Evolutionary conservation across 2,113 vertebrate species (phyloP).

Genomic region (Tragelaphus buxtoni): DNA sequence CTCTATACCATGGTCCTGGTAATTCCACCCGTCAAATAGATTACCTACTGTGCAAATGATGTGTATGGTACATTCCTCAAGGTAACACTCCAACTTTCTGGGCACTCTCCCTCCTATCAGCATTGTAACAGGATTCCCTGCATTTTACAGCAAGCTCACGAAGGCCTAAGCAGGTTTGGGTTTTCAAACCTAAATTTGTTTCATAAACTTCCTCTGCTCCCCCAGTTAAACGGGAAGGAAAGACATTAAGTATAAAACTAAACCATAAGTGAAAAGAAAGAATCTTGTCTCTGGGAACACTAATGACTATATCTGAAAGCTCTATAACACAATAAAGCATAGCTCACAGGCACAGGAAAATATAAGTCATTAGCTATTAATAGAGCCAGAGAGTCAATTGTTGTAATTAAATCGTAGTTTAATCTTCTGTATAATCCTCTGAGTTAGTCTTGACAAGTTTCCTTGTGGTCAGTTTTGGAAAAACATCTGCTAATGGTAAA

Average conservation of each 20-base stretch:
- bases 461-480: constrained; percentile 62
- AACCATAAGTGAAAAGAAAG: constrained; percentile 13
- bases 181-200: neutral
- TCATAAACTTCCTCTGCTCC: neutral
- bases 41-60: neutral
- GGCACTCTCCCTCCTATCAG: neutral
- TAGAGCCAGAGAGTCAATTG: constrained; percentile 54
- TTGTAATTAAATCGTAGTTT: constrained; percentile 67
- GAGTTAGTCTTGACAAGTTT: constrained; percentile 63
- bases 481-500: constrained; percentile 52
- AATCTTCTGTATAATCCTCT: constrained; percentile 43
- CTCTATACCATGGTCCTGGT: neutral
- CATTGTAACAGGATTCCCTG: neutral
- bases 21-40: neutral
- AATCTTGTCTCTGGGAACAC: constrained; percentile 43
- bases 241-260: neutral
- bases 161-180: neutral
- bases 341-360: constrained; percentile 60
- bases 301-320: constrained; percentile 49
- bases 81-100: neutral
- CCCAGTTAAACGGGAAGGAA: neutral
- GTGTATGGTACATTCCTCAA: accelerated
- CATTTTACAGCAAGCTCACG: neutral
- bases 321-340: constrained; percentile 19
- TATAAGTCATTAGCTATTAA: constrained; percentile 70